Base-by-base conservation (phyloP, 2,888 invertebrate species). In the Platynereis dumerilii region DNA sequence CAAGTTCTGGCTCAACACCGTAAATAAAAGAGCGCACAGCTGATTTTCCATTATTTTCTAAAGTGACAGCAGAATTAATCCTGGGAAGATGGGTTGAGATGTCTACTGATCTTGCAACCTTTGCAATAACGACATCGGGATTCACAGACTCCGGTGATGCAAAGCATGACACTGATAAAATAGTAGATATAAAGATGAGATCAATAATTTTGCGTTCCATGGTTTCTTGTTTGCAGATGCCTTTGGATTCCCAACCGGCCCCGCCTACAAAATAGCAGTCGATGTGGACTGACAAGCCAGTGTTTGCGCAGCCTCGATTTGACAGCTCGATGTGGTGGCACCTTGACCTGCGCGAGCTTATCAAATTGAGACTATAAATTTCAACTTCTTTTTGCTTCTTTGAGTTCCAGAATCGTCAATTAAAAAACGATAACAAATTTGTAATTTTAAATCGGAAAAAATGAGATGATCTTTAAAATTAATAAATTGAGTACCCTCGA, bases 71-170 rank as follows among this genome's bases (percentile, higher is more conserved):
- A 39, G 90, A 87, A 17, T 89, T 87, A 61, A 93, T 89, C 87
- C 93, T 95, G 1, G 93, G 93, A 66, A 97, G 87, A 85, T 96
- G 96, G 7, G 93, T 91, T 5, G 92, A 88, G 71, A 96, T 86
- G 85, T 97, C 96, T 74, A 97, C 89, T 58, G 89, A 89, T 80
- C 94, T 88, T 70, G 95, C 94, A 24, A 92, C 92, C 87, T 92
- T 92, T 83, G 80, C 79, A 66, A 85, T 80, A 1, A 85, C 79
- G 17, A 87, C 60, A 72, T 76, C 76, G 7, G 66, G 63, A 64
- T 75, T 78, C 39, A 80, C 73, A 2, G 75, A 62, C 61, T 79
- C 80, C 65, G 74, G 72, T 62, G 74, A 74, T 3, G 72, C 70
- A 58, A 42, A 27, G 44, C 39, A 59, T 58, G 45, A 61, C 28